phyloP scores from a whole-genome alignment of 2,797 vertebrate species.

The Hydrocynus forskahlii region DNA sequence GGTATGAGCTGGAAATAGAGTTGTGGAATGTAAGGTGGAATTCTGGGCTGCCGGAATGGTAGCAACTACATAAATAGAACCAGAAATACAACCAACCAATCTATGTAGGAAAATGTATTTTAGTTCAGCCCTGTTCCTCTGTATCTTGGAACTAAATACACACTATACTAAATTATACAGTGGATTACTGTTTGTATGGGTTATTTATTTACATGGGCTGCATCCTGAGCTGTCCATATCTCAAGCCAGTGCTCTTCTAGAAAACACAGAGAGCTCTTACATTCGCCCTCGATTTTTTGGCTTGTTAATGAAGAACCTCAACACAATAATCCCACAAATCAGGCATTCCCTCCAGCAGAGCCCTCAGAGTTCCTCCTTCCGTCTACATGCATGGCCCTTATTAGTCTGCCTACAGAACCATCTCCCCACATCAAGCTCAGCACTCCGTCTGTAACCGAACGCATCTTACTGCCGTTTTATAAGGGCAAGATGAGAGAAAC shows the following conservation, averaged over 20 bases:
- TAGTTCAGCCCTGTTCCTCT: not conserved
- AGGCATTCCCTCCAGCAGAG: slow-evolving; percentile 36
- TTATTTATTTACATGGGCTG: slow-evolving; percentile 14
- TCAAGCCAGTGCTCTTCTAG: slow-evolving; percentile 2
- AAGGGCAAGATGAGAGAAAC: slow-evolving; percentile 54
- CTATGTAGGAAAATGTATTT: not conserved
- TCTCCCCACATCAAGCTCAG: slow-evolving; percentile 60
- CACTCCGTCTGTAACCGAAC: slow-evolving; percentile 63
- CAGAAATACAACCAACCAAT: not conserved
- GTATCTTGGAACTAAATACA: not conserved
- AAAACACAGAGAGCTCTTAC: slow-evolving; percentile 1
- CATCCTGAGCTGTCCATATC: not conserved
- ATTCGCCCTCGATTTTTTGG: slow-evolving; percentile 11
- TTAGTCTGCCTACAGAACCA: slow-evolving; percentile 59
- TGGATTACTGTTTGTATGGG: not conserved
- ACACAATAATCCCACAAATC: slow-evolving; percentile 64
- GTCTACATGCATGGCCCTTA: slow-evolving; percentile 54
- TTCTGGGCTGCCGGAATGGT: slow-evolving; percentile 58
- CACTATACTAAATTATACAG: not conserved
- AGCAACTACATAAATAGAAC: slow-evolving; percentile 34
- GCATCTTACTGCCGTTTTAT: slow-evolving; percentile 55
- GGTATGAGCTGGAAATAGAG: slow-evolving; percentile 41
- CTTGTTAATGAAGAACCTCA: slow-evolving; percentile 55
- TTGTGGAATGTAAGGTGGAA: slow-evolving; percentile 53
- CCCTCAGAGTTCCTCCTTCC: slow-evolving; percentile 50